Evolutionary conservation across 2,888 invertebrate genomes (phyloP).

Genomic region (Polietes domitor): DNA sequence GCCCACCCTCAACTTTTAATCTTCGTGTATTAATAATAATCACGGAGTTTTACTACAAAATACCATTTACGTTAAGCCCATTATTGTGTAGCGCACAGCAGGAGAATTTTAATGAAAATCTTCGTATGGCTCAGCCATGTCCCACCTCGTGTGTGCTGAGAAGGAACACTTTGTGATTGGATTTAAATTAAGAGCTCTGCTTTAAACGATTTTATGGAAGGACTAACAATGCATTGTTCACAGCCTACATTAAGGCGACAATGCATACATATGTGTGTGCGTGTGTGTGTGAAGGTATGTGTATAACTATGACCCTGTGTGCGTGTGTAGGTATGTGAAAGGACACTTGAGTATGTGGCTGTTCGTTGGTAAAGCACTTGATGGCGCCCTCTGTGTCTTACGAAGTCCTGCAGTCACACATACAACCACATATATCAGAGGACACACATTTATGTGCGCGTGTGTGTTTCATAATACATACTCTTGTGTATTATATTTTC

Average conservation of each 20-base stretch:
- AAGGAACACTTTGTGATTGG: neutral
- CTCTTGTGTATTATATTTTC: neutral
- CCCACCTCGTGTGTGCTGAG: neutral
- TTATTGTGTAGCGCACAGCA: neutral
- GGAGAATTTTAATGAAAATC: slow-evolving; percentile 5
- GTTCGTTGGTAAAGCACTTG: neutral
- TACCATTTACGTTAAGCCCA: neutral
- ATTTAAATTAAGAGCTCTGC: neutral
- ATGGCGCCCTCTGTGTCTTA: neutral
- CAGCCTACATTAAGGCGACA: neutral
- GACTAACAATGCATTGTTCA: neutral
- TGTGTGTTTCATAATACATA: neutral
- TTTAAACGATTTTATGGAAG: neutral
- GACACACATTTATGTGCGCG: too few species aligned
- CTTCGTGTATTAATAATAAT: neutral
- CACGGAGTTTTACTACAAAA: neutral
- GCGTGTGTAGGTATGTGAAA: neutral
- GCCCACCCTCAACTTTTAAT: neutral
- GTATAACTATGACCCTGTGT: neutral
- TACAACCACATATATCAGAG: too few species aligned
- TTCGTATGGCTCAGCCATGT: too few species aligned
- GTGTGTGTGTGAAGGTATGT: neutral
- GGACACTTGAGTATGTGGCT: neutral
- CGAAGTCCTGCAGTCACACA: neutral
- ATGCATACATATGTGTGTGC: neutral